Evolutionary conservation across 2,797 vertebrate species (phyloP), one percentile per base, ranked within the genome.

Genomic region (Clarias laeviceps): DNA sequence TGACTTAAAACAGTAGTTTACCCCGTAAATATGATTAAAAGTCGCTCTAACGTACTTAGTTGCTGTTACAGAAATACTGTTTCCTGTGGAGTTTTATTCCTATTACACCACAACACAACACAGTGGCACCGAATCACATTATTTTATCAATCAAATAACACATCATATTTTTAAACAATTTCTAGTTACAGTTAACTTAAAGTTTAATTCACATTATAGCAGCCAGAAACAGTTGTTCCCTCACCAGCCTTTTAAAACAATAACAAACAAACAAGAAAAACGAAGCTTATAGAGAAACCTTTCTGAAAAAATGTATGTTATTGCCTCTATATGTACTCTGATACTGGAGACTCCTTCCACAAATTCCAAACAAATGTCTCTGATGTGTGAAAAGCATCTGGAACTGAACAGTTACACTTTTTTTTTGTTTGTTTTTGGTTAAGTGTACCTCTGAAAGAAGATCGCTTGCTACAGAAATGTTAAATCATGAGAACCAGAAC

Each of bases 291-390:
- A 1, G 4, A 27, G 12, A 72, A 72, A 45, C 2, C 2, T 68
- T 6, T 9, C 15, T 32, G 32, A 7, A 68, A 68, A 20, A 22
- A 8, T 0, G 5, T 2, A 32, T 0, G 65, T 69, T 22, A 69
- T 18, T 34, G 66, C 32, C 20, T 4, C n/a, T n/a, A n/a, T n/a
- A n/a, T n/a, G n/a, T 34, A 34, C 66, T 68, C 29, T 18, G 72
- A 74, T 24, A 74, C 72, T 74, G 45, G 72, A 74, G 40, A 73
- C 70, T 73, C 70, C 70, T 73, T 73, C 22, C 24, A 27, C n/a
- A 6, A 15, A 17, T 5, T 1, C n/a, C 15, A 37, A 70, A 70
- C 22, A 37, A 69, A 69, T 54, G 14, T 54, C 24, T 50, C 70
- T n/a, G 24, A 17, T 14, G 12, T 14, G 0, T 45, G 15, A 14